phyloP scores from a whole-genome alignment of 2,797 vertebrate species.

The Ciconia nigra region DNA sequence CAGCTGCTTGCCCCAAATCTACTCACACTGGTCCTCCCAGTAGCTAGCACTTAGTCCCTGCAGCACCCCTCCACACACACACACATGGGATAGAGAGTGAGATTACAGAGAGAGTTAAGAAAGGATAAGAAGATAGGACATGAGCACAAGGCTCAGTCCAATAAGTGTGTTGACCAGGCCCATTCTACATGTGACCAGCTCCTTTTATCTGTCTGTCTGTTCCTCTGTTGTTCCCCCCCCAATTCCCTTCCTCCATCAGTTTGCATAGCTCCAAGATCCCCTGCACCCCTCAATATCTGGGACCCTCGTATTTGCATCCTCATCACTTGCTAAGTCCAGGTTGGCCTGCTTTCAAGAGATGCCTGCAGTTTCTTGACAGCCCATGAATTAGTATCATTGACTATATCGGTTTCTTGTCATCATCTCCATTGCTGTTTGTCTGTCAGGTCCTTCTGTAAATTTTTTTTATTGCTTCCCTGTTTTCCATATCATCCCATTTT shows the following conservation, averaged over 20 bases:
- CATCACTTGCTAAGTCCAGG: not conserved
- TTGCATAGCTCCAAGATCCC: not conserved
- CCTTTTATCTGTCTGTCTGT: not conserved
- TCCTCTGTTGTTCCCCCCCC: not conserved
- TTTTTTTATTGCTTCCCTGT: not conserved
- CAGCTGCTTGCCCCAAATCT: not conserved
- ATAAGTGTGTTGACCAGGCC: not conserved
- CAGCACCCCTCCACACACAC: not conserved
- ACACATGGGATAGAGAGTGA: not conserved
- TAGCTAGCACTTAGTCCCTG: not conserved
- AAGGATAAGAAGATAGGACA: not conserved
- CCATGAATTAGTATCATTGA: not conserved
- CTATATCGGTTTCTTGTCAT: not conserved
- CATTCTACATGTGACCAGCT: not conserved
- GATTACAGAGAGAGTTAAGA: not conserved
- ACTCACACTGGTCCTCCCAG: not conserved
- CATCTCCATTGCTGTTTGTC: not conserved
- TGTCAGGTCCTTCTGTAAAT: not conserved
- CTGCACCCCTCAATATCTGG: rapidly evolving
- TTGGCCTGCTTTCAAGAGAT: not conserved
- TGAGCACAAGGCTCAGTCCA: not conserved
- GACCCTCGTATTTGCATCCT: not conserved
- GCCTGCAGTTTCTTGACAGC: not conserved
- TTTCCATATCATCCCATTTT: not conserved
- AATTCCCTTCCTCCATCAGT: not conserved